These are phyloP conservation scores for Simalia tracyae DNA, from an alignment of 2,797 vertebrate species.

Conservation along the genomic window DNA sequence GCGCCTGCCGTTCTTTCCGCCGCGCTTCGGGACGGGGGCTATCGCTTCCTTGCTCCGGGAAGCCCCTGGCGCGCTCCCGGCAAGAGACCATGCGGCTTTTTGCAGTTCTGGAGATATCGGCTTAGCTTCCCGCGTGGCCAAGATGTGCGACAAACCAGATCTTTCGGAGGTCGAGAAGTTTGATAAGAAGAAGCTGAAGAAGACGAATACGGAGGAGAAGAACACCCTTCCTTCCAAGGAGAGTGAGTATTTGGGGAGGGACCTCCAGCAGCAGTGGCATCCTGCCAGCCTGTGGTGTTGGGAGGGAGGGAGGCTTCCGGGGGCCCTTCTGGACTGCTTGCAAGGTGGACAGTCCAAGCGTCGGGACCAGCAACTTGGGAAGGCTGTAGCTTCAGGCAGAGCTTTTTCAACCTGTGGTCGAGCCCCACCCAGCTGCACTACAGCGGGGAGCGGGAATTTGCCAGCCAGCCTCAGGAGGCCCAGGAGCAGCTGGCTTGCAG, in stretches of 20 bases:
- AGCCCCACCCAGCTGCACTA: background rate
- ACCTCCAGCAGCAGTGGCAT: background rate
- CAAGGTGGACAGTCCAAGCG: too few relatives aligned
- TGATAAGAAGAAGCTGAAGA: constrained; percentile 79
- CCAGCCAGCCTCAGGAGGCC: background rate
- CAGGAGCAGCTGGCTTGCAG: background rate
- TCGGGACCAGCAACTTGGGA: too few relatives aligned
- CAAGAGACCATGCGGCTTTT: background rate
- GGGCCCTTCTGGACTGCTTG: background rate
- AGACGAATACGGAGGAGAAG: constrained; percentile 79
- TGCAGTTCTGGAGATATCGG: background rate
- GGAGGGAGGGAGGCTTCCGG: too few relatives aligned
- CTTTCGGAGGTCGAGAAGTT: constrained; percentile 78
- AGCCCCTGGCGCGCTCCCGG: background rate
- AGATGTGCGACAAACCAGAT: constrained; percentile 78
- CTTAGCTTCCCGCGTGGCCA: constrained; percentile 43
- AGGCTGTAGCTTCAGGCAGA: background rate
- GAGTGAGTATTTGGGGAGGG: constrained; percentile 61
- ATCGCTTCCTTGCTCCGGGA: background rate
- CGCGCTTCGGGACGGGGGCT: background rate
- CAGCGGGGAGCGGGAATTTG: background rate
- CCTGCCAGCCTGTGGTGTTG: too few relatives aligned
- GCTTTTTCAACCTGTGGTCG: background rate
- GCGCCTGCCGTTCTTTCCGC: background rate
- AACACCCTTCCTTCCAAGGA: constrained; percentile 80